phyloP scores from a whole-genome alignment of 1,140 invertebrate species.

The Drosophila kikkawai region DNA sequence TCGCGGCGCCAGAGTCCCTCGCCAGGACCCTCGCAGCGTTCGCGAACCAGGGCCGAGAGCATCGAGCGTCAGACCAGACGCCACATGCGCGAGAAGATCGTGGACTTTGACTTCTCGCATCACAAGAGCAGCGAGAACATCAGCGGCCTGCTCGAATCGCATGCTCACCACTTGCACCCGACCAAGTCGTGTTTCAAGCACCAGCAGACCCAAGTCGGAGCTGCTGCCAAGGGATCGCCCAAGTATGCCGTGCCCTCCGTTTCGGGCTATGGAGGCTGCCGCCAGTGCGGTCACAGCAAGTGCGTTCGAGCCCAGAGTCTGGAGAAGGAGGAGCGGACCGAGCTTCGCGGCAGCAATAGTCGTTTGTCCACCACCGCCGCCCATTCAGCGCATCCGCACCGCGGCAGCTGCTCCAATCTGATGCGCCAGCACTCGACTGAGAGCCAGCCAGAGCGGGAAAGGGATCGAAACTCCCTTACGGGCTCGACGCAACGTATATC shows the following conservation, averaged over 20 bases:
- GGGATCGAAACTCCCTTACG: constrained; percentile 50
- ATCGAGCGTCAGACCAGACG: constrained; percentile 74
- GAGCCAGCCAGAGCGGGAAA: constrained; percentile 62
- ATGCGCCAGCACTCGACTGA: constrained; percentile 77
- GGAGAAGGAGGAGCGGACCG: constrained; percentile 67
- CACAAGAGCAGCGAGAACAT: constrained; percentile 83
- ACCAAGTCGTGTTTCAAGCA: constrained; percentile 84
- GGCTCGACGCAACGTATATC: constrained; percentile 79
- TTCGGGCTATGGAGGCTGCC: constrained; percentile 56
- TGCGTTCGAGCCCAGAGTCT: constrained; percentile 76
- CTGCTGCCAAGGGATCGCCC: constrained; percentile 52
- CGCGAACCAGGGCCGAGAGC: constrained; percentile 74
- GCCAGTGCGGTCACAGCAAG: constrained; percentile 81
- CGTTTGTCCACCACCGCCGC: constrained; percentile 33
- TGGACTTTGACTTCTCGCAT: constrained; percentile 84
- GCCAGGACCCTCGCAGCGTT: constrained; percentile 56
- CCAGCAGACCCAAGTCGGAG: constrained; percentile 69
- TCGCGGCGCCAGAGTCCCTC: constrained; percentile 72
- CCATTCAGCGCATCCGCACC: constrained; percentile 53
- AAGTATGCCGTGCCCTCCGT: constrained; percentile 55
- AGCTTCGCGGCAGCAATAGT: constrained; percentile 55
- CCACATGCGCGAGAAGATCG: constrained; percentile 78
- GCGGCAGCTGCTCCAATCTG: constrained; percentile 79
- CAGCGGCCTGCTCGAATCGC: constrained; percentile 55
- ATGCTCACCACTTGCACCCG: constrained; percentile 64